Conservation (phyloP, 2,113 vertebrate species). For the Hippocampus barbouri region DNA sequence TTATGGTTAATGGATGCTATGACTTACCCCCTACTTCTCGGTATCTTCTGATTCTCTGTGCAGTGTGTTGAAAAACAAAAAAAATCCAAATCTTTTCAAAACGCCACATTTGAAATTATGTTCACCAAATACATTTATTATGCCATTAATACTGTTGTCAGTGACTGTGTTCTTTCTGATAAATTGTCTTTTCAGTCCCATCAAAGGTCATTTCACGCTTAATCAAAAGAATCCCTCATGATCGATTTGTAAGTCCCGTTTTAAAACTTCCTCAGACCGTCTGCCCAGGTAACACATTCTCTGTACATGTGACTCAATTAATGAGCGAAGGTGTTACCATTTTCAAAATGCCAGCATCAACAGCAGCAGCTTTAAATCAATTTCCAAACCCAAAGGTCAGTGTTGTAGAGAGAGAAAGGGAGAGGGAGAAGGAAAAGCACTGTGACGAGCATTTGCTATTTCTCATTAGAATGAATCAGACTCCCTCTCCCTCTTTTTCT, state of each 20-base stretch:
- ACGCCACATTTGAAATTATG: not conserved
- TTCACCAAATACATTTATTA: not conserved
- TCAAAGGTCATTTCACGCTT: slow-evolving; percentile 32
- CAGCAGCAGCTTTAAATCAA: slow-evolving; percentile 76
- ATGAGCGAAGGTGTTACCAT: slow-evolving; percentile 73
- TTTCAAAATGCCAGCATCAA: slow-evolving; percentile 77
- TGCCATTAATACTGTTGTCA: not conserved
- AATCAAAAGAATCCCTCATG: slow-evolving; percentile 30
- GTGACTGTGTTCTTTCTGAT: not conserved
- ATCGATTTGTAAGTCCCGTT: slow-evolving; percentile 60
- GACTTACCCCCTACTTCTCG: not conserved
- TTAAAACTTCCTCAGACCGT: slow-evolving; percentile 43
- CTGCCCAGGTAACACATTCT: slow-evolving; percentile 55
- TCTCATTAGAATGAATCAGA: slow-evolving; percentile 71
- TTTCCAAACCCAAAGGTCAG: slow-evolving; percentile 76
- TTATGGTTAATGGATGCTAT: too few species aligned
- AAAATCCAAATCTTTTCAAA: not conserved
- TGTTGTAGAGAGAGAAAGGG: slow-evolving; percentile 56
- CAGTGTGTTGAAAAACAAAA: not conserved
- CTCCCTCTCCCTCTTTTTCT: slow-evolving; percentile 21
- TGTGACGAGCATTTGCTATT: slow-evolving; percentile 65
- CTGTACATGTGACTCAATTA: slow-evolving; percentile 68
- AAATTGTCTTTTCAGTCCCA: not conserved
- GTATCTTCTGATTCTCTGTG: not conserved
- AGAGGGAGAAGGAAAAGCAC: slow-evolving; percentile 47